Evolutionary conservation across 1,140 invertebrate genomes (phyloP), one percentile per base, ranked within the genome.

Genomic region (Brachionus plicatilis): DNA sequence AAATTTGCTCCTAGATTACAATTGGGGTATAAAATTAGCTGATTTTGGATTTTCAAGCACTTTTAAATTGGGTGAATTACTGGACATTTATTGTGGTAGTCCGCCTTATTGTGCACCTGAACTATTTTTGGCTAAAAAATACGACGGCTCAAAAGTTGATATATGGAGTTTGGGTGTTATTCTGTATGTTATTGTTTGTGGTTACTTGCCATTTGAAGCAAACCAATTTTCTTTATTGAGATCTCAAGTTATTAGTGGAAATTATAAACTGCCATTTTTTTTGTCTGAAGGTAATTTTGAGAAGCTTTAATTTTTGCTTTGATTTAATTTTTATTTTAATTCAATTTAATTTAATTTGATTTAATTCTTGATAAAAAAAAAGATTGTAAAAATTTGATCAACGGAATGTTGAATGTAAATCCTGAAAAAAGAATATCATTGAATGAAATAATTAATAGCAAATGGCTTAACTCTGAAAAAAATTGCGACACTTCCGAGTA

Each of bases 71-170:
- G 97, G 97, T 45, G 98, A 99, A 90, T 99, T 99, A 90, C 90
- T 99, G 85, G 92, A 96, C 60, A 99, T 98, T 0, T 98, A 96
- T 84, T 99, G 98, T 92, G 98, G 98, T 0, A 98, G 96, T 11
- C 98, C 98, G 6, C 99, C 99, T 90, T 99, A 99, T 92, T 98
- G 98, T 76, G 97, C 98, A 6, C 98, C 98, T 7, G 98, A 99
- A 92, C 96, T 98, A 80, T 99, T 99, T 87, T 98, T 96, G 72
- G 97, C 97, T 82, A 99, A 99, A 92, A 89, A 99, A 17, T 99
- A 92, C 86, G 86, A 89, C 65, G 92, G 92, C 24, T 88, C 88
- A 68, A 88, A 90, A 87, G 90, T 90, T 79, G 94, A 94, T 88
- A 91, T 94, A 60, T 94, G 94, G 94, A 94, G 93, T 85, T 92